phyloP scores from a whole-genome alignment of 2,888 invertebrate genomes.

The Slavum lentiscoides region DNA sequence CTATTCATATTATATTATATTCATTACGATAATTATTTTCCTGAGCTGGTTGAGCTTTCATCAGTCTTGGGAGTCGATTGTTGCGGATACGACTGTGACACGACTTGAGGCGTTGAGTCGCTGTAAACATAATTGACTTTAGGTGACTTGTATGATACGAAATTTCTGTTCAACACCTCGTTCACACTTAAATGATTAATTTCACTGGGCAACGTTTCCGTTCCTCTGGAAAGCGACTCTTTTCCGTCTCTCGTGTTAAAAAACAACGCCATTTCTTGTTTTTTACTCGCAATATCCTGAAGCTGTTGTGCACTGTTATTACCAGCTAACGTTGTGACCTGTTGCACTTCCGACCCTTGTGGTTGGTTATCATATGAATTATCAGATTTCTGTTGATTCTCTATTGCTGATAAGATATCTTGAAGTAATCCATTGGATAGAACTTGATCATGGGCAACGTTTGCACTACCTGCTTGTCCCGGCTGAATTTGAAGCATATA shows the following conservation, averaged over 20 bases:
- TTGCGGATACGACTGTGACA: conserved; percentile 25
- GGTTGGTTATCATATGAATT: conserved; percentile 46
- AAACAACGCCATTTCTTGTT: conserved; percentile 56
- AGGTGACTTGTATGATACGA: conserved; percentile 57
- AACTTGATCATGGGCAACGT: conserved; percentile 73
- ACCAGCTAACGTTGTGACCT: conserved; percentile 56
- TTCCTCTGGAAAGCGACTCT: background rate
- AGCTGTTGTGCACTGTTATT: conserved; percentile 50
- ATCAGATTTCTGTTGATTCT: conserved; percentile 62
- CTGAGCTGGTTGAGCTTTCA: conserved; percentile 48
- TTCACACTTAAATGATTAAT: conserved; percentile 48
- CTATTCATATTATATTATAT: background rate
- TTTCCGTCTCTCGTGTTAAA: conserved; percentile 55
- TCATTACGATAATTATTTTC: conserved; percentile 11
- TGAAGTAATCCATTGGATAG: conserved; percentile 78
- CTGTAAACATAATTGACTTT: conserved; percentile 57
- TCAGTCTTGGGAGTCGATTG: conserved; percentile 52
- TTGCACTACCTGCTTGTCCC: conserved; percentile 57
- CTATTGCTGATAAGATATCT: conserved; percentile 80
- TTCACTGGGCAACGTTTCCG: conserved; percentile 14
- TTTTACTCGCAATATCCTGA: conserved; percentile 20
- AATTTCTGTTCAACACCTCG: conserved; percentile 55
- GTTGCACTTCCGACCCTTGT: conserved; percentile 50
- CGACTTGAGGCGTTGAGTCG: conserved; percentile 40
- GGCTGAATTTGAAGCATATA: conserved; percentile 79